Evolutionary conservation across 2,888 invertebrate genomes (phyloP).

Genomic region (Danaus chrysippus): DNA sequence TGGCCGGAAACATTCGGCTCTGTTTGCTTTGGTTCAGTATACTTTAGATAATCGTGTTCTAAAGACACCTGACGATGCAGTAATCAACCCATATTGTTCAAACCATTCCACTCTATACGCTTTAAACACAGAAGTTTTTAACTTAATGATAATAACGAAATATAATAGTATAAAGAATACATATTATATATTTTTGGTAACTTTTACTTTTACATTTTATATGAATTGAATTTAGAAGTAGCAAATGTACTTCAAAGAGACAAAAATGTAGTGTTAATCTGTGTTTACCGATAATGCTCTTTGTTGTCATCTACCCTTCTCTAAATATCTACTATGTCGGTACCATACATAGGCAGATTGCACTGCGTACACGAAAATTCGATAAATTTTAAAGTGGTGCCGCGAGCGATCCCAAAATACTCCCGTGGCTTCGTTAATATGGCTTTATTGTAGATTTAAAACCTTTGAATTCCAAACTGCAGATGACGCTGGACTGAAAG

Average conservation of each 20-base stretch:
- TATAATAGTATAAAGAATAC: no score
- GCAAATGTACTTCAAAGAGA: no score
- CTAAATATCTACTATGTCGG: conserved; percentile 3
- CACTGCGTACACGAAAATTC: conserved; percentile 64
- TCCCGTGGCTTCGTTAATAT: conserved; percentile 36
- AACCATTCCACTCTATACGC: conserved; percentile 11
- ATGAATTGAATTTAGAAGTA: no score
- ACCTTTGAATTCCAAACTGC: conserved; percentile 34
- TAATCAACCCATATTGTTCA: conserved; percentile 19
- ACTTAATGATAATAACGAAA: no score
- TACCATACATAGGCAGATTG: conserved; percentile 3
- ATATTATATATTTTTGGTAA: no score
- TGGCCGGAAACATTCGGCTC: not conserved
- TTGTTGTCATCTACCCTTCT: not conserved
- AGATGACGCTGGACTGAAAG: conserved; percentile 30
- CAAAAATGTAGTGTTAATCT: no score
- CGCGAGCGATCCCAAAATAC: conserved; percentile 53
- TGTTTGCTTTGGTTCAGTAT: conserved; percentile 3
- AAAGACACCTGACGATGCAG: conserved; percentile 14
- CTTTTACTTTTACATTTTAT: no score
- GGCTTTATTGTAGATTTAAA: conserved; percentile 34
- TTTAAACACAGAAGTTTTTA: not conserved
- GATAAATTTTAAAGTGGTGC: conserved; percentile 73
- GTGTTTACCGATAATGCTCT: no score
- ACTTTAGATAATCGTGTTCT: conserved; percentile 13